phyloP scores from a whole-genome alignment of 2,113 vertebrate genomes.

The Aptenodytes forsteri region DNA sequence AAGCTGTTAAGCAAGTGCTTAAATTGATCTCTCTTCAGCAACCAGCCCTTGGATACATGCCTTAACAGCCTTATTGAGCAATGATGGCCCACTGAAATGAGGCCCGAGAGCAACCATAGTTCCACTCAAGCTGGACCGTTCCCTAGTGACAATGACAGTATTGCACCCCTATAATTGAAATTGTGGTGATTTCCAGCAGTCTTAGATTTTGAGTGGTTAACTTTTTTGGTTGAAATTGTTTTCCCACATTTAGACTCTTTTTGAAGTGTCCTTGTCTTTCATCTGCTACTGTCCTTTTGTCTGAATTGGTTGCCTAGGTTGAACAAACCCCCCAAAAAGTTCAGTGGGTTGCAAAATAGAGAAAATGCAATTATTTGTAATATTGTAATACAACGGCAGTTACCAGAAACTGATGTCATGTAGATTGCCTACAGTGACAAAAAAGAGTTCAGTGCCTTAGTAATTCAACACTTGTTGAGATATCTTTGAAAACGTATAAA shows the following conservation, averaged over 20 bases:
- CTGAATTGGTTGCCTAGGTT: not conserved
- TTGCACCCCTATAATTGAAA: not conserved
- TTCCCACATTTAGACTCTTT: not conserved
- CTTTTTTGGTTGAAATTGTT: not conserved
- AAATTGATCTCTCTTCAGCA: not conserved
- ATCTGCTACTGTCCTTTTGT: not conserved
- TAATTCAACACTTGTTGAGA: not conserved
- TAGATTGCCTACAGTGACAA: not conserved
- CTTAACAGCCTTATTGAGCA: not conserved
- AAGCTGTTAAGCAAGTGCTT: not conserved
- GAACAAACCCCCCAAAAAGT: not conserved
- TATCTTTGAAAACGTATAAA: not conserved
- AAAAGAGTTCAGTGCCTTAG: not conserved
- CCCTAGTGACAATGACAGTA: not conserved
- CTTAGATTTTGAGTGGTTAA: not conserved
- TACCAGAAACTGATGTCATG: not conserved
- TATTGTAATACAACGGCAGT: not conserved
- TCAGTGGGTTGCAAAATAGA: not conserved
- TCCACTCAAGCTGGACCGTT: not conserved
- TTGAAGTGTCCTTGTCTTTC: not conserved
- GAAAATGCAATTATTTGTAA: not conserved
- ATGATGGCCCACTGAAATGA: not conserved
- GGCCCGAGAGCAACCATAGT: not conserved
- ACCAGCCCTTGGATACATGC: not conserved
- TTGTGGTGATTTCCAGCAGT: not conserved